These are phyloP conservation scores for Anodontia alba DNA, from an alignment of 2,888 invertebrate genomes.

Conservation along the genomic window DNA sequence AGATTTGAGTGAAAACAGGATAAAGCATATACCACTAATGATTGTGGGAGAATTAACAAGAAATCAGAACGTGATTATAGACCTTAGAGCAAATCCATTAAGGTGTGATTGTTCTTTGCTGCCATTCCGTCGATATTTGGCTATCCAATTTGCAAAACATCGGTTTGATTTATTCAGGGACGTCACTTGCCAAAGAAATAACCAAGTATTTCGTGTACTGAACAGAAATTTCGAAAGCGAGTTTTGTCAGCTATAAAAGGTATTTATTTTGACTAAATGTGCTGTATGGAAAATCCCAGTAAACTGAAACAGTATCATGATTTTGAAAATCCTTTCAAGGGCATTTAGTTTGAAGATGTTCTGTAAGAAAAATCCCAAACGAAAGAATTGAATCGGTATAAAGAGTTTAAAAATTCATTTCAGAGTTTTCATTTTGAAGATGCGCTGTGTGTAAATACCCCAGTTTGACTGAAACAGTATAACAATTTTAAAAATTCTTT, in stretches of 20 bases:
- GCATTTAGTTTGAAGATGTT: too few species aligned
- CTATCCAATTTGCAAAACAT: background rate
- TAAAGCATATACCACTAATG: background rate
- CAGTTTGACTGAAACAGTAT: too few species aligned
- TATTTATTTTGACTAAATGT: too few species aligned
- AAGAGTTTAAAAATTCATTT: too few species aligned
- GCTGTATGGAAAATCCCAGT: too few species aligned
- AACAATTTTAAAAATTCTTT: too few species aligned
- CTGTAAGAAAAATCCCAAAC: too few species aligned
- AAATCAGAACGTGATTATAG: slow-evolving; percentile 34
- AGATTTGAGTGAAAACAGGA: slow-evolving; percentile 29
- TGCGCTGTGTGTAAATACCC: too few species aligned
- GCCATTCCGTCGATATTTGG: slow-evolving; percentile 35
- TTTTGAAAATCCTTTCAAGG: too few species aligned
- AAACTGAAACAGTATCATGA: too few species aligned
- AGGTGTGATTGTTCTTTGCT: slow-evolving; percentile 42
- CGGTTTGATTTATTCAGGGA: background rate
- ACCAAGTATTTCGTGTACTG: background rate
- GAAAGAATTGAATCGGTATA: too few species aligned
- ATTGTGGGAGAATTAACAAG: slow-evolving; percentile 12
- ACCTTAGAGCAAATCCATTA: slow-evolving; percentile 47
- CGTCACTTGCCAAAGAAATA: background rate
- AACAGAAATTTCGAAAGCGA: background rate
- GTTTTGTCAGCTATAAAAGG: background rate
- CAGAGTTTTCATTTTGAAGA: too few species aligned